Evolutionary conservation across 2,113 vertebrate species (phyloP).

Genomic region (Thamnophis sirtalis): DNA sequence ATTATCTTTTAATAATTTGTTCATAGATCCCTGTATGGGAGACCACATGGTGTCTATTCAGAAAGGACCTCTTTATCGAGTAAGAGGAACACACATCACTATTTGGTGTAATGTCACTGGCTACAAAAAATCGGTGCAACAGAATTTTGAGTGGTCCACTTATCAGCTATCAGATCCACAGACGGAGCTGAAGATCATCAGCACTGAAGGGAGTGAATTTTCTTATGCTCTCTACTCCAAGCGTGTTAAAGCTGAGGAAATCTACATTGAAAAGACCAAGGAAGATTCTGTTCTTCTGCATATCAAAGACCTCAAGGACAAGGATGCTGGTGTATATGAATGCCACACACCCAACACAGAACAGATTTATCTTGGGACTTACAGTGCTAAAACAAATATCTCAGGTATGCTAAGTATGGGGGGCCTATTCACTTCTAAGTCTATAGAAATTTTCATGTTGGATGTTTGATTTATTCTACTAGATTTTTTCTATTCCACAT

Average conservation of each 20-base stretch:
- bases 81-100: constrained; percentile 65
- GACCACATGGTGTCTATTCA: constrained; percentile 68
- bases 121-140: constrained; percentile 43
- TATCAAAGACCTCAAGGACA: constrained; percentile 82
- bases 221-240: constrained; percentile 83
- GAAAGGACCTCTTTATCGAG: constrained; percentile 78
- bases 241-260: constrained; percentile 78
- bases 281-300: constrained; percentile 79
- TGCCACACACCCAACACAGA: constrained; percentile 74
- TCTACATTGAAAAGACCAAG: constrained; percentile 83
- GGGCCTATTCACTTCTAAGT: not conserved
- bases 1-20: constrained; percentile 27
- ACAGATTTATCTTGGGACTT: constrained; percentile 62
- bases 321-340: constrained; percentile 78
- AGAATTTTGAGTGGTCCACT: constrained; percentile 91
- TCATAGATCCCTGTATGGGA: constrained; percentile 53
- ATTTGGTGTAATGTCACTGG: constrained; percentile 80
- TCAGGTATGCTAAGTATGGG: constrained; percentile 64
- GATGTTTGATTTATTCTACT: not conserved
- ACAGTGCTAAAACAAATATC: constrained; percentile 69
- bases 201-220: constrained; percentile 82
- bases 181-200: constrained; percentile 86
- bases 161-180: constrained; percentile 76
- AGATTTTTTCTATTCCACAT: not conserved
- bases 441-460: not conserved